These are phyloP conservation scores for Epsilonema sp. DNA, from an alignment of 2,888 invertebrate genomes.

Conservation along the genomic window DNA sequence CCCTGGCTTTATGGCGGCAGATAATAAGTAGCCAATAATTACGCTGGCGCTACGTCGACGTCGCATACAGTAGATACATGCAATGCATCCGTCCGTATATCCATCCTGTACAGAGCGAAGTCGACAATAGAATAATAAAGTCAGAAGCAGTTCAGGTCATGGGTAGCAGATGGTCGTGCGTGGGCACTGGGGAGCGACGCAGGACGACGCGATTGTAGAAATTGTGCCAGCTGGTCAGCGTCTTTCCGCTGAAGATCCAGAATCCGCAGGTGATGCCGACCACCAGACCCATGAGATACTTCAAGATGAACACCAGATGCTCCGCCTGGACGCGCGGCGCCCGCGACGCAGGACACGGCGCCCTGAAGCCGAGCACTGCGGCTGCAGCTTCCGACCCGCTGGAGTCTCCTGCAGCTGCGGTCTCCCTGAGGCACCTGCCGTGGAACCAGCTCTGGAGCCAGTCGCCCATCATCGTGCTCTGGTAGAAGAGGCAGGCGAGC, in stretches of 20 bases:
- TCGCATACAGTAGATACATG: no score
- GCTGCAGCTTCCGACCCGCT: not conserved
- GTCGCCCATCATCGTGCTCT: constrained; percentile 53
- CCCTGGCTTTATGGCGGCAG: no score
- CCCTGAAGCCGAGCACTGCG: constrained; percentile 13
- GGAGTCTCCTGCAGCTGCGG: not conserved
- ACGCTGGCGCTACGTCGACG: no score
- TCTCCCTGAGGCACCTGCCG: not conserved
- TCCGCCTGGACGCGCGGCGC: constrained; percentile 9
- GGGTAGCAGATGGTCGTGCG: not conserved
- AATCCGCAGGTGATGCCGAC: constrained; percentile 87
- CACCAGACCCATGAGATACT: constrained; percentile 75
- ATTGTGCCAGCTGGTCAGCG: constrained; percentile 59
- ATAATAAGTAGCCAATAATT: no score
- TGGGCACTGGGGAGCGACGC: not conserved
- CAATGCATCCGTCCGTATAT: no score
- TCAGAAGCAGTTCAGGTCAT: no score
- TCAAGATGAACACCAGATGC: constrained; percentile 24
- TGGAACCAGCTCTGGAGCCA: constrained; percentile 38
- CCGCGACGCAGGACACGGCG: not conserved
- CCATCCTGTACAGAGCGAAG: no score
- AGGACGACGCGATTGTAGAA: constrained; percentile 2
- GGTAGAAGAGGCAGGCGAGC: constrained; percentile 46
- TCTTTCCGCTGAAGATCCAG: constrained; percentile 92
- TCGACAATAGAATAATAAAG: no score